Evolutionary conservation across 2,113 vertebrate species (phyloP).

Genomic region (Progne subis): DNA sequence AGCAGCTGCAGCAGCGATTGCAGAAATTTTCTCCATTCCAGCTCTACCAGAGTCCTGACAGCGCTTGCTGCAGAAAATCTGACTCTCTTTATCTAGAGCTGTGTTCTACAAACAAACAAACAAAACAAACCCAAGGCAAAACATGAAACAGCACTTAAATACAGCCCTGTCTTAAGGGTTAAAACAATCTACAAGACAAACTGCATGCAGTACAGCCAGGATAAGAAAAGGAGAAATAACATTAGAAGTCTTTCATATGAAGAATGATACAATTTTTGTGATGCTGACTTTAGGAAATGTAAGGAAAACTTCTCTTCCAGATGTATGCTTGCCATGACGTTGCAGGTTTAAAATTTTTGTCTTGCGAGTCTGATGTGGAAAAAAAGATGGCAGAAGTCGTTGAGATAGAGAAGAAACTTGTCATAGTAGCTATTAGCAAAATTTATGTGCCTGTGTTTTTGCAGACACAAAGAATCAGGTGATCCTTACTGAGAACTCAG

Average conservation of each 20-base stretch:
- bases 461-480: background rate
- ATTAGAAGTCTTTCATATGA: background rate
- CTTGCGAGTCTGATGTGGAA: constrained; percentile 50
- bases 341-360: background rate
- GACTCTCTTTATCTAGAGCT: constrained; percentile 94
- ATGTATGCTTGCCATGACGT: accelerated
- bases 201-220: constrained; percentile 70
- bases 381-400: background rate
- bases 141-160: background rate
- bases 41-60: constrained; percentile 57
- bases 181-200: background rate
- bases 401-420: background rate
- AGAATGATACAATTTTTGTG: background rate
- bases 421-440: background rate
- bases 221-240: constrained; percentile 77
- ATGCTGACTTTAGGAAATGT: background rate
- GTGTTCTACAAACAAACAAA: constrained; percentile 84
- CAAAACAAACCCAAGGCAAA: background rate
- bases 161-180: background rate
- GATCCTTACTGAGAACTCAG: background rate
- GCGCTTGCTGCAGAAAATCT: constrained; percentile 81
- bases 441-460: background rate
- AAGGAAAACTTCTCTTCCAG: background rate
- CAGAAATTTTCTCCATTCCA: constrained; percentile 40
- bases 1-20: constrained; percentile 40